Evolutionary conservation across 1,140 invertebrate species (phyloP), one percentile per base, ranked within the genome.

Genomic region (Augochlora pura): DNA sequence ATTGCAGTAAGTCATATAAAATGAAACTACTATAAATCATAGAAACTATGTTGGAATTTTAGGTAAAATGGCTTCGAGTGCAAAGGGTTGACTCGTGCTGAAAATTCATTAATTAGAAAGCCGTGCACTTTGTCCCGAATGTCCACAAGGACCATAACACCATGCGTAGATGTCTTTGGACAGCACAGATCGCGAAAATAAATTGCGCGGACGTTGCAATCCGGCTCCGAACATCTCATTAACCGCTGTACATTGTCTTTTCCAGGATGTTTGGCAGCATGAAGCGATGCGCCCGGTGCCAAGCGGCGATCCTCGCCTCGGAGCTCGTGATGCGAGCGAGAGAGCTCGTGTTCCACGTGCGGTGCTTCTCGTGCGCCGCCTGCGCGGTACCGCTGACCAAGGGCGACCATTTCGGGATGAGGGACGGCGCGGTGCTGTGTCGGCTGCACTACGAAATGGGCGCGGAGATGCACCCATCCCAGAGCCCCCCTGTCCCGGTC

Each of bases 271-370:
- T 97, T 91, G 96, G 94, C 7, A 92, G 95, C 68, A 95, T 96
- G 90, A 96, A 96, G 88, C 94, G 85, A 7, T 99, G 98, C 91
- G 96, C 96, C 39, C 95, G 97, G 71, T 99, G 98, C 93, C 96
- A 97, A 86, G 96, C 96, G 38, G 95, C 96, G n/a, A 97, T 99
- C 79, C 95, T 96, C n/a, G 95, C 98, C 52, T 97, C 97, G 70
- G 98, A 99, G 93, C 91, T 99, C 87, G 98, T 99, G 88, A 99
- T 99, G 98, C 93, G 98, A 73, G 98, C 98, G 6, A 94, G 97
- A 21, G 97, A 98, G 84, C 94, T 97, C 83, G 98, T 99, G 70
- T 99, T 98, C 94, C 98, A 99, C 93, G 96, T 99, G 54, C 96
- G 97, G 86, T 99, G 98, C 93, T 99, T 99, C 94, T 97, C 96